Evolutionary conservation across 2,888 invertebrate genomes (phyloP), one percentile per base, ranked within the genome.

Genomic region (Tipula helvola): DNA sequence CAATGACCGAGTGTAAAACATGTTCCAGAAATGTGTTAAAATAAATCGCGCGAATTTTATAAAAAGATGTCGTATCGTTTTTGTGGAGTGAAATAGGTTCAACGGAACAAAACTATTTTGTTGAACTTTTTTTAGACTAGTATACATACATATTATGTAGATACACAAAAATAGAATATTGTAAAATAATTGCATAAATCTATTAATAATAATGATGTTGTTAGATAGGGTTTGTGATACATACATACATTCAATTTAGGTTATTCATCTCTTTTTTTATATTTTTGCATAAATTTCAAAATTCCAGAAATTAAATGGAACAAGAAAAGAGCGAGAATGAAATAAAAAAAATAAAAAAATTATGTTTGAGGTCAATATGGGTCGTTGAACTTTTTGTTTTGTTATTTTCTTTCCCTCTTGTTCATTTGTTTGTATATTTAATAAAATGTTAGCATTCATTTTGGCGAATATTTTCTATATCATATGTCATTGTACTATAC

Each of bases 401-500:
- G 13, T 71, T 71, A 7, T 57, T 71, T n/a, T 71, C 18, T 52
- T 8, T 12, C 28, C 28, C 28, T 28, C 28, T 71, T 28, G 10
- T 71, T 18, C 88, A 87, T 87, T 88, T 88, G 88, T 88, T 71
- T 10, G 28, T 71, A 71, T 71, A 36, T 36, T 85, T 36, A 41
- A 85, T 85, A 41, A 8, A 47, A 86, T 86, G 57, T 86, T 71
- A 71, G 71, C 71, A 71, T 71, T 71, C 71, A 71, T 71, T 71
- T 71, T 71, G 71, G 71, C 71, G 71, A 71, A 71, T 71, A 71
- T 71, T 16, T 71, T 18, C 71, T 71, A 71, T 71, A 71, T 84
- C 13, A 39, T 84, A 88, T 88, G 89, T 89, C 89, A 88, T 88
- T 89, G 88, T 88, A 89, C 88, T 88, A 87, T 88, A 88, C 89